Evolutionary conservation across 1,140 invertebrate species (phyloP).

Genomic region (Sycophila sp.): DNA sequence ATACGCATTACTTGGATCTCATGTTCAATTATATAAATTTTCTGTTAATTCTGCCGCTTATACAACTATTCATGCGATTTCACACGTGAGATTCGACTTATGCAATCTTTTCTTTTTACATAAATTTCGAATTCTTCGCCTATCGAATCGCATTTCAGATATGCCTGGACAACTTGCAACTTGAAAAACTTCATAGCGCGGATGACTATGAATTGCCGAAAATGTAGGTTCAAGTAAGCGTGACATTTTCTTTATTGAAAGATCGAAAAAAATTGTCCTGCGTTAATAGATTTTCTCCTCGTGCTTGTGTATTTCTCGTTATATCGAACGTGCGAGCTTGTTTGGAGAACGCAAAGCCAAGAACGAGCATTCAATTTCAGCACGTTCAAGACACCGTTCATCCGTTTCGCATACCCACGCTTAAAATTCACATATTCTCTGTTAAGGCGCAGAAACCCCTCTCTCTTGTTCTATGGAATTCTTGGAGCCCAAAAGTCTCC

Average conservation of each 20-base stretch:
- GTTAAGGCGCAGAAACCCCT: slow-evolving; percentile 8
- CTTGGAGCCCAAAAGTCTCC: background rate
- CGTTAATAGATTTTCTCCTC: background rate
- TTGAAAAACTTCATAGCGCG: too few species aligned
- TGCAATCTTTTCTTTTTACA: background rate
- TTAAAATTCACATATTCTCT: slow-evolving; percentile 24
- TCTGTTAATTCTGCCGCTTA: background rate
- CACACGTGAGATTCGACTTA: background rate
- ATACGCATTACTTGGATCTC: slow-evolving; percentile 6
- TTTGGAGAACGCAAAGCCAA: slow-evolving; percentile 4
- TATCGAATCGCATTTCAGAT: background rate
- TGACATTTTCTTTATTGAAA: background rate
- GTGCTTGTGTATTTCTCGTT: background rate
- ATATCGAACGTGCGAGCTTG: slow-evolving; percentile 33
- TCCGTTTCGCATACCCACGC: background rate
- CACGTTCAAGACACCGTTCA: slow-evolving; percentile 11
- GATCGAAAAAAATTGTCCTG: background rate
- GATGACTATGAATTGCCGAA: too few species aligned
- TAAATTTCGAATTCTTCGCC: background rate
- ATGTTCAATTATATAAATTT: slow-evolving; percentile 20
- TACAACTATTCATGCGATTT: background rate
- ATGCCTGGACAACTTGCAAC: slow-evolving; percentile 5
- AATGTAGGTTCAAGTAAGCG: background rate
- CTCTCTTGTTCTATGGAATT: too few species aligned
- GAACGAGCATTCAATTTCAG: slow-evolving; percentile 7